Evolutionary conservation across 2,888 invertebrate species (phyloP).

Genomic region (Argyra leucocephala): DNA sequence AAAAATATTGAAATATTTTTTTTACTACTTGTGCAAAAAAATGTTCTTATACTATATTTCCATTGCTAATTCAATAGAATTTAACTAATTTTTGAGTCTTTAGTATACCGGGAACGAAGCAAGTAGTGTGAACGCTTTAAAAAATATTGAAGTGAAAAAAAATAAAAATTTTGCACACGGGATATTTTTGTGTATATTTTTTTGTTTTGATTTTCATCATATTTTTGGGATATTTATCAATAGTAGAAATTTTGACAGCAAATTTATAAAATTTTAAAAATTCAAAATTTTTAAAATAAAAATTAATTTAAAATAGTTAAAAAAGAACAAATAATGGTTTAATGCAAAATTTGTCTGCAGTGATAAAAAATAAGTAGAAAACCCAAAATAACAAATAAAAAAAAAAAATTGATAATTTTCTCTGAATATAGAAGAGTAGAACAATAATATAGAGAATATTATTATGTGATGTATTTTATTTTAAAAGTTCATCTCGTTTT

Average conservation of each 20-base stretch:
- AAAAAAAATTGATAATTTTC: not conserved
- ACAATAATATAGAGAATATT: no score
- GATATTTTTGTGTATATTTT: not conserved
- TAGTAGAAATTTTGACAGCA: not conserved
- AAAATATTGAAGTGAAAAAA: not conserved
- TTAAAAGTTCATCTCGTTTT: no score
- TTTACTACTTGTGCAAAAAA: no score
- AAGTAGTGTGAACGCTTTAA: not conserved
- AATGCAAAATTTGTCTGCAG: constrained; percentile 1
- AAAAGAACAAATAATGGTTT: no score
- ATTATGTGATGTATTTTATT: no score
- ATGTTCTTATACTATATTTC: no score
- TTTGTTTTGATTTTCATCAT: not conserved
- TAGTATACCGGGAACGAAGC: constrained; percentile 3
- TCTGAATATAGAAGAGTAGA: no score
- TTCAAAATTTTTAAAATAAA: not conserved
- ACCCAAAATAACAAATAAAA: not conserved
- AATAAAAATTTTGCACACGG: not conserved
- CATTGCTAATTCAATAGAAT: no score
- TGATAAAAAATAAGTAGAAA: not conserved
- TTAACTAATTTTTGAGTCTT: no score
- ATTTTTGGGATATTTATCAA: not conserved
- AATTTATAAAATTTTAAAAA: not conserved
- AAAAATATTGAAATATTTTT: no score
- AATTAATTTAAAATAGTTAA: not conserved